Conservation (phyloP, 2,797 vertebrate genomes). For the Borostomias antarcticus region DNA sequence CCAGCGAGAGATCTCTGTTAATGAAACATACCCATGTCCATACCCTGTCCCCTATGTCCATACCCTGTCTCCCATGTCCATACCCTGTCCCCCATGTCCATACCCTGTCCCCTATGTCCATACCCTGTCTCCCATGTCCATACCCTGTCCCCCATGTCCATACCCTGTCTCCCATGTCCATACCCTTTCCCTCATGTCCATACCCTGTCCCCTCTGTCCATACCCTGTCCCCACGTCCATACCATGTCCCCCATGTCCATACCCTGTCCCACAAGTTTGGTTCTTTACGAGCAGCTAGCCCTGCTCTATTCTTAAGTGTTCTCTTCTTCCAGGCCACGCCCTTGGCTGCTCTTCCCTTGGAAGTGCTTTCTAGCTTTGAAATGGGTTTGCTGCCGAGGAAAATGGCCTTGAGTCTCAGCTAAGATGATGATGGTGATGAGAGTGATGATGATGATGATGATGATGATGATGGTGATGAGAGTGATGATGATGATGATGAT, state of each 20-base stretch:
- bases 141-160: too few relatives aligned
- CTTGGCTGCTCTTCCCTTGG: neutral
- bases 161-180: neutral
- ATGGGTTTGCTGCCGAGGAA: neutral
- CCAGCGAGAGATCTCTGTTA: conserved; percentile 24
- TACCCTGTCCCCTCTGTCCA: too few relatives aligned
- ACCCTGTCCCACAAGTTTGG: too few relatives aligned
- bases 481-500: conserved; percentile 15
- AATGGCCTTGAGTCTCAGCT: neutral
- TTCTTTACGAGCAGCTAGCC: neutral
- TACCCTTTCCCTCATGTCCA: too few relatives aligned
- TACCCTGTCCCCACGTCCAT: too few relatives aligned
- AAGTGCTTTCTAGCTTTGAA: neutral
- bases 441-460: conserved; percentile 29
- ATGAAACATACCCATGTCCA: conserved; percentile 15
- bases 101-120: too few relatives aligned
- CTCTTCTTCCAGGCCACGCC: neutral
- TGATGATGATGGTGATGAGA: conserved; percentile 21
- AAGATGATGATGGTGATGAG: neutral
- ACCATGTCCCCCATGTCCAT: too few relatives aligned
- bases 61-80: too few relatives aligned
- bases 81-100: too few relatives aligned
- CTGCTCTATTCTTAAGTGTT: neutral
- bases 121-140: too few relatives aligned
- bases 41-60: conserved; percentile 23